Evolutionary conservation across 2,888 invertebrate species (phyloP).

Genomic region (Phasia obesa): DNA sequence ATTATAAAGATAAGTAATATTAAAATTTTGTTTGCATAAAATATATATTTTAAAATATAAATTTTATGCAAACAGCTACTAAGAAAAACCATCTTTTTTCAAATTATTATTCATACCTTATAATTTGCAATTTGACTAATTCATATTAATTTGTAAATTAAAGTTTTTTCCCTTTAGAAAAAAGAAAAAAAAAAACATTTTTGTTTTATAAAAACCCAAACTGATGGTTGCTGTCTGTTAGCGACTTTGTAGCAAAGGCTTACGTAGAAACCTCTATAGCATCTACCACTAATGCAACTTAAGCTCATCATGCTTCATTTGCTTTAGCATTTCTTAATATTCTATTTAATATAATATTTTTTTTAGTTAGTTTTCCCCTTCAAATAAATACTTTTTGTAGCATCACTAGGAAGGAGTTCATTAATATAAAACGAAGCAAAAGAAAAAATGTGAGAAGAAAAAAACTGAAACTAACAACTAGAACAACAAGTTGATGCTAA

Average conservation of each 20-base stretch:
- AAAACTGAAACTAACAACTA: slow-evolving; percentile 24
- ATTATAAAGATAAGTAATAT: too few relatives aligned
- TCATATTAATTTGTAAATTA: slow-evolving; percentile 37
- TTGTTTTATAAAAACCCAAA: too few relatives aligned
- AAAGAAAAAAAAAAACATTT: slow-evolving; percentile 18
- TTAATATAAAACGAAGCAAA: slow-evolving; percentile 33
- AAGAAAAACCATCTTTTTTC: too few relatives aligned
- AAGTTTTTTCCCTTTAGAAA: neutral
- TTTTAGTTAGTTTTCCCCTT: slow-evolving; percentile 1
- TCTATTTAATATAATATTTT: slow-evolving; percentile 21
- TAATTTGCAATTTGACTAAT: neutral
- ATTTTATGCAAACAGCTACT: too few relatives aligned
- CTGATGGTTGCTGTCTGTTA: slow-evolving; percentile 23
- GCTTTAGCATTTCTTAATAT: slow-evolving; percentile 51
- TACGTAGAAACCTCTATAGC: slow-evolving; percentile 22
- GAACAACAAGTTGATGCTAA: slow-evolving; percentile 64
- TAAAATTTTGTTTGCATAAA: too few relatives aligned
- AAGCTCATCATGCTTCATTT: slow-evolving; percentile 70
- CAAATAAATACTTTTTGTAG: slow-evolving; percentile 15
- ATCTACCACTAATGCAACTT: slow-evolving; percentile 67
- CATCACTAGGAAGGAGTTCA: slow-evolving; percentile 29
- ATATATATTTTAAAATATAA: too few relatives aligned
- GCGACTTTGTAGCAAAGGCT: slow-evolving; percentile 26
- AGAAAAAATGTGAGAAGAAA: slow-evolving; percentile 6
- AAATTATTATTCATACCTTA: neutral